Base-by-base conservation (phyloP, 1,140 invertebrate genomes). In the Magallana gigas region DNA sequence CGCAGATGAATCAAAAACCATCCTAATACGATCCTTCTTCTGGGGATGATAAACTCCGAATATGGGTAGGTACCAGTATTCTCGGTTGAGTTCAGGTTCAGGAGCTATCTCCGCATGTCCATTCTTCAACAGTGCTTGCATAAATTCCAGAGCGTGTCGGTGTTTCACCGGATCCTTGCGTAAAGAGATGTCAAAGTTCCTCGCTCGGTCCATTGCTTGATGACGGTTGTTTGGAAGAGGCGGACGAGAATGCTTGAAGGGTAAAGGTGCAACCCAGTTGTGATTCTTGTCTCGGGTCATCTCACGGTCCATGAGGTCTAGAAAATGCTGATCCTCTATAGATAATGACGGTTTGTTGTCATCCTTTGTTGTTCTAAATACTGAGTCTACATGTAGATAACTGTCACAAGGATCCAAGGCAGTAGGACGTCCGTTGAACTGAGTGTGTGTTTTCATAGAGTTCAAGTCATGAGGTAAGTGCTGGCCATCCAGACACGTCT, bases 11-110 rank as follows among this genome's bases (percentile, higher is more conserved):
- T 36, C 36, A 3, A 36, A 36, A 36, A 36, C 36, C 36, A 36
- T 36, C 36, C 36, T 36, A 36, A 36, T 36, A 36, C 36, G 36
- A 36, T 36, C 36, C 36, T 36, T 36, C 36, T 36, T 91, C 18
- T 88, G 58, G n/a, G 90, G 90, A 58, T 91, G 90, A 62, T 90
- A 88, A 16, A 91, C 85, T 11, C 87, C 87, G 58, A 90, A 87
- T 16, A 90, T 29, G 18, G 87, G 90, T 58, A 91, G 68, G 36
- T 90, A 90, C 87, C 89, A 90, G 83, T 82, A 88, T 87, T 91
- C 90, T 36, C 18, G 14, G 58, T 81, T 57, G n/a, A 57, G 8
- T n/a, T 85, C 36, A 57, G 87, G 57, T 18, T 29, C 48, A 23
- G 90, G 85, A 60, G 88, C 90, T 57, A 58, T 48, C 85, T 91